Percentiles rank a stretch among this genome's conserved stretches.
Conservation (phyloP, 2,797 vertebrate species). For the Hipposideros larvatus region DNA sequence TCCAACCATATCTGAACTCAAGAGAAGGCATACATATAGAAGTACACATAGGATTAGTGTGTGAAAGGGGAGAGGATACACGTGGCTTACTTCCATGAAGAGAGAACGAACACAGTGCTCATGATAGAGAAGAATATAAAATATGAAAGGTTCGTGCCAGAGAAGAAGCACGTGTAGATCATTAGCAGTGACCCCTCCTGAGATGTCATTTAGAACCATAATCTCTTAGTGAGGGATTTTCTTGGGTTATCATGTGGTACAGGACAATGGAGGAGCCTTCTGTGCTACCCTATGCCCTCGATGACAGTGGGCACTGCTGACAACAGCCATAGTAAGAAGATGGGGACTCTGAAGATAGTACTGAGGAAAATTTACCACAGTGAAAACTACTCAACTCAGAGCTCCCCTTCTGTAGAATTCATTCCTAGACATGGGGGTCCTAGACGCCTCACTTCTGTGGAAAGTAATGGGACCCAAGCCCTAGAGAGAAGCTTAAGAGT, state of each 20-base stretch:
- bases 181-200: background rate
- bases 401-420: background rate
- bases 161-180: background rate
- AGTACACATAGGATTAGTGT: background rate
- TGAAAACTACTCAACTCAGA: conserved; percentile 13
- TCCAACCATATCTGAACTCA: conserved; percentile 6
- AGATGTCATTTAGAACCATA: conserved; percentile 39
- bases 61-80: background rate
- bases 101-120: background rate
- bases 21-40: background rate
- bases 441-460: background rate
- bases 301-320: background rate
- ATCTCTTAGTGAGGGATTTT: conserved; percentile 14
- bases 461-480: background rate
- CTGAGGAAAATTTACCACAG: background rate
- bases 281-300: background rate
- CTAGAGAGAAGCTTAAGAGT: background rate
- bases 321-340: background rate
- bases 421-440: background rate
- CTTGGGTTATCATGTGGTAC: background rate
- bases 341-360: background rate
- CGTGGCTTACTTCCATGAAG: background rate
- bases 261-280: background rate
- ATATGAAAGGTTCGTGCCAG: background rate
- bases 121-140: conserved; percentile 37